Percentiles rank a stretch among this genome's conserved stretches.
phyloP scores from a whole-genome alignment of 2,113 vertebrate species.

The Rana temporaria region DNA sequence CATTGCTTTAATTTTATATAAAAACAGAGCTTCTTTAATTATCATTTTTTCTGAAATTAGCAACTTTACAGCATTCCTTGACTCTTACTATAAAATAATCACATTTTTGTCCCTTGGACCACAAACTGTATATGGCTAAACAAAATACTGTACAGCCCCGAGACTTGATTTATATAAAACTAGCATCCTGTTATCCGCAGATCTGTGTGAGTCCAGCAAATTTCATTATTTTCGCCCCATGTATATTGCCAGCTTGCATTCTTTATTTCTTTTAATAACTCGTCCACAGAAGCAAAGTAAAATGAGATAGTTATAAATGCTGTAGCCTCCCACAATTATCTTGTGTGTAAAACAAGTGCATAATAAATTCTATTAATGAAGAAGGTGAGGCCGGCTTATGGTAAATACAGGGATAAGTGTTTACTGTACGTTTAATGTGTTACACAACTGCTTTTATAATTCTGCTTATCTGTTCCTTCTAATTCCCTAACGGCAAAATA shows the following conservation, averaged over 20 bases:
- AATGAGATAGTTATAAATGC: slow-evolving; percentile 57
- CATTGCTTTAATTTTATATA: too few relatives aligned
- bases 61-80: too few relatives aligned
- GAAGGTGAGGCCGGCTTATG: slow-evolving; percentile 75
- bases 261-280: slow-evolving; percentile 49
- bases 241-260: slow-evolving; percentile 6
- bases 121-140: background rate
- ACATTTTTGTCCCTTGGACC: background rate
- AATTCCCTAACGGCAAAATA: slow-evolving; percentile 84
- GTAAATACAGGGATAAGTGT: slow-evolving; percentile 83
- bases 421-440: slow-evolving; percentile 85
- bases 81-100: too few relatives aligned
- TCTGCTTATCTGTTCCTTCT: slow-evolving; percentile 97
- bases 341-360: slow-evolving; percentile 68
- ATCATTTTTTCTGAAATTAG: too few relatives aligned
- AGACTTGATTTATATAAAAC: slow-evolving; percentile 24
- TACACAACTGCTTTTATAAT: slow-evolving; percentile 98
- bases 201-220: background rate
- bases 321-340: slow-evolving; percentile 66
- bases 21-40: too few relatives aligned
- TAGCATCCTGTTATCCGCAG: background rate
- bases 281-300: slow-evolving; percentile 57
- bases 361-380: slow-evolving; percentile 78
- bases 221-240: slow-evolving; percentile 28
- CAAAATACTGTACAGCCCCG: slow-evolving; percentile 6